These are phyloP conservation scores for Bursaphelenchus okinawaensis DNA, from an alignment of 2,888 invertebrate species.

Conservation along the genomic window DNA sequence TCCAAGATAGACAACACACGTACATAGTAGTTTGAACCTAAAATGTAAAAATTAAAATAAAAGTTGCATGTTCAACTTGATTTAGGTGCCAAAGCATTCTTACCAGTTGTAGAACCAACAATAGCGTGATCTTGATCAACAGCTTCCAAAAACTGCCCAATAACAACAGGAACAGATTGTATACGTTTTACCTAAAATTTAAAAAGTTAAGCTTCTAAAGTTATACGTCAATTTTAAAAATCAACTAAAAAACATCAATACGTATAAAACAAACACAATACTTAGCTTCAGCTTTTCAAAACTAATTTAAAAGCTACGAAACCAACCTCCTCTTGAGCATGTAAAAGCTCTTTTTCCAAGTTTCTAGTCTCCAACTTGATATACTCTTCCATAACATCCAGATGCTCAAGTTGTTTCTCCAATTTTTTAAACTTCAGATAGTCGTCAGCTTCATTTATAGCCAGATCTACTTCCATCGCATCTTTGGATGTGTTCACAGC, in stretches of 20 bases:
- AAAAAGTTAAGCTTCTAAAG: background rate
- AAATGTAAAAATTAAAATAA: too few relatives aligned
- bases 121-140: constrained; percentile 99
- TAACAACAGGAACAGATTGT: constrained; percentile 95
- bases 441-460: constrained; percentile 22
- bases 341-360: constrained; percentile 93
- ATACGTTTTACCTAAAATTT: constrained; percentile 79
- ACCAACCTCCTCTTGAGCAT: constrained; percentile 75
- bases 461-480: background rate
- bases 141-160: constrained; percentile 97
- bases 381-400: constrained; percentile 97
- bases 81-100: background rate
- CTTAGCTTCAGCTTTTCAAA: background rate
- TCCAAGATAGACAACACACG: constrained; percentile 96
- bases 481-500: background rate
- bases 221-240: too few relatives aligned
- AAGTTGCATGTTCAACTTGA: background rate
- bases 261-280: background rate
- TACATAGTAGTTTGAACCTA: constrained; percentile 96
- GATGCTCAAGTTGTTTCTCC: constrained; percentile 88
- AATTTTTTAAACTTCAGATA: constrained; percentile 69
- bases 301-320: too few relatives aligned
- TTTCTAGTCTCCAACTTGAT: constrained; percentile 99
- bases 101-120: constrained; percentile 88
- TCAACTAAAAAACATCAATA: too few relatives aligned